A percentile compares a stretch with the other conserved stretches of the same genome.
These are phyloP conservation scores for Sycobia sp. DNA, from an alignment of 1,140 invertebrate genomes.

Conservation along the genomic window DNA sequence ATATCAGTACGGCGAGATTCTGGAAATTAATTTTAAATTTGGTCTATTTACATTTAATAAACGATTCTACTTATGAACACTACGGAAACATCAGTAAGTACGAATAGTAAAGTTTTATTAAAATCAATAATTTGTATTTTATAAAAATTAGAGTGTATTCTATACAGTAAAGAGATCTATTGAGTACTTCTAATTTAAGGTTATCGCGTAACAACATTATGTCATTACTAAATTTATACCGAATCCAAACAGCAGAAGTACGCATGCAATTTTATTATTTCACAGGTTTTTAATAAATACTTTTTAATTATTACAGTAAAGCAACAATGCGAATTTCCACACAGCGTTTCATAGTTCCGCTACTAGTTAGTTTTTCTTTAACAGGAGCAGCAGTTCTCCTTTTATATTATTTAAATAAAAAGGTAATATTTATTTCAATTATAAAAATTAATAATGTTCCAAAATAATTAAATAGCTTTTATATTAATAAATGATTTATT, in stretches of 20 bases:
- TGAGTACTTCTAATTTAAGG: conserved; percentile 31
- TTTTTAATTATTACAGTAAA: conserved; percentile 27
- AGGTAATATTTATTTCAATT: conserved; percentile 41
- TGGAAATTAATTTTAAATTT: too few species aligned
- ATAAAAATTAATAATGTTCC: not conserved
- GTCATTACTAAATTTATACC: conserved; percentile 26
- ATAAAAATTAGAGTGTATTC: too few species aligned
- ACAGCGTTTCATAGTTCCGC: conserved; percentile 40
- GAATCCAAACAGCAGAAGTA: not conserved
- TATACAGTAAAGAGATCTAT: too few species aligned
- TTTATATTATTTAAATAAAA: conserved; percentile 56
- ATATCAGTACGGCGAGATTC: too few species aligned
- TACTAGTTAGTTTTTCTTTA: conserved; percentile 54
- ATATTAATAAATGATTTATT: conserved; percentile 9
- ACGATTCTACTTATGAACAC: too few species aligned
- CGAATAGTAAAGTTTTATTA: too few species aligned
- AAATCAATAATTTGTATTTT: too few species aligned
- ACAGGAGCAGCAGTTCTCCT: conserved; percentile 56
- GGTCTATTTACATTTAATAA: too few species aligned
- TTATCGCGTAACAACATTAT: conserved; percentile 32
- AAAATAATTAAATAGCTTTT: not conserved
- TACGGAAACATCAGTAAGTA: too few species aligned
- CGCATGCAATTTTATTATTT: not conserved
- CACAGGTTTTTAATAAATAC: not conserved
- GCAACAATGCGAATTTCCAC: conserved; percentile 42